Percentiles rank a stretch among this genome's conserved stretches.
Evolutionary conservation across 2,888 invertebrate species (phyloP).

Genomic region (Anarsia innoxiella): DNA sequence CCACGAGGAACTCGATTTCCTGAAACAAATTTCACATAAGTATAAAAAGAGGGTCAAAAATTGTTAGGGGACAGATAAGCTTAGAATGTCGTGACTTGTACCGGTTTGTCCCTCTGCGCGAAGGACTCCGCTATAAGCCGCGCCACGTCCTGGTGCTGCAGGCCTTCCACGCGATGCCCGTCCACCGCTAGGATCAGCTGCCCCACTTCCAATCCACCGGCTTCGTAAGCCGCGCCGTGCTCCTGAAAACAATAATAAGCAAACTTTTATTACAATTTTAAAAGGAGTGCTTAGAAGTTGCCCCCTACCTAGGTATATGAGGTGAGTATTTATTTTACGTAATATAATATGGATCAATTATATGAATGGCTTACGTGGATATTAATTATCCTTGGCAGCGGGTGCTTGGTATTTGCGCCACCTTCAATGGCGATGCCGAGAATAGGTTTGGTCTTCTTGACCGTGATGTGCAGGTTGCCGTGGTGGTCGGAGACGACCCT

Average conservation of each 20-base stretch:
- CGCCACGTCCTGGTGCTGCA: constrained; percentile 93
- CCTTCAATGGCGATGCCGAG: constrained; percentile 98
- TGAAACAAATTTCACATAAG: too few species aligned
- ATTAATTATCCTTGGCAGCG: constrained; percentile 95
- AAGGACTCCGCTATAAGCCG: constrained; percentile 94
- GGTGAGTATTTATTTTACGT: too few species aligned
- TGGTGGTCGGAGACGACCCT: constrained; percentile 89
- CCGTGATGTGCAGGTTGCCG: constrained; percentile 90
- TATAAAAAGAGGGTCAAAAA: neutral
- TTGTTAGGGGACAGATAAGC: too few species aligned
- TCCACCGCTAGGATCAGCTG: constrained; percentile 95
- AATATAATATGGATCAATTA: too few species aligned
- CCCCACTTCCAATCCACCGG: constrained; percentile 94
- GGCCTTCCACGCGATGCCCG: constrained; percentile 84
- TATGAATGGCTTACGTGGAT: constrained; percentile 96
- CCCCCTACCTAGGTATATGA: too few species aligned
- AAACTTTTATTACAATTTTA: too few species aligned
- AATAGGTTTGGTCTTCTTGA: constrained; percentile 95
- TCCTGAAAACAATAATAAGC: constrained; percentile 83
- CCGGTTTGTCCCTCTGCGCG: constrained; percentile 87
- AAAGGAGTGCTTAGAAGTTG: too few species aligned
- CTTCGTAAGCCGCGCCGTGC: constrained; percentile 94
- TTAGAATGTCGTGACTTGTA: too few species aligned
- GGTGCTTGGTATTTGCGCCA: constrained; percentile 96
- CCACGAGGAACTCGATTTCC: constrained; percentile 94